Evolutionary conservation across 2,888 invertebrate genomes (phyloP).

Genomic region (Molanna angustata): DNA sequence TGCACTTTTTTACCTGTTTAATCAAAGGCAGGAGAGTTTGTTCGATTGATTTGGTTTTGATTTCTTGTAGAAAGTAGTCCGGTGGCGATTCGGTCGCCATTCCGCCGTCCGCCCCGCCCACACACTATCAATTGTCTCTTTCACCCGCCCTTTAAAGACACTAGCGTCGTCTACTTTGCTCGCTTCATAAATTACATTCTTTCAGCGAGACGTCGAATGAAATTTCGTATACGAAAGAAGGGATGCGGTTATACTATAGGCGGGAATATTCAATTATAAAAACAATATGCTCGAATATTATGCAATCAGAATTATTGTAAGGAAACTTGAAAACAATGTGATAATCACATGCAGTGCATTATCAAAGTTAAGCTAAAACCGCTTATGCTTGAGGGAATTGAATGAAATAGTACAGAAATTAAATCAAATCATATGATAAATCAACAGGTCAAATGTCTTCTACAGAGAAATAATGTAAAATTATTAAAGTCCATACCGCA

Average conservation of each 20-base stretch:
- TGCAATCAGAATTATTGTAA: too few species aligned
- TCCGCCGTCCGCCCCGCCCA: constrained; percentile 43
- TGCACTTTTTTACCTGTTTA: constrained; percentile 74
- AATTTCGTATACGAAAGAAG: background rate
- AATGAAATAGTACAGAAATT: too few species aligned
- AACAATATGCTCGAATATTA: too few species aligned
- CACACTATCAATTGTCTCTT: constrained; percentile 39
- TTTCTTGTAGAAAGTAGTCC: constrained; percentile 66
- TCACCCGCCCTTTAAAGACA: constrained; percentile 8
- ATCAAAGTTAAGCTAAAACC: too few species aligned
- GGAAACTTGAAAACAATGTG: too few species aligned
- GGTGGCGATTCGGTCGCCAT: constrained; percentile 62
- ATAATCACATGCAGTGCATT: too few species aligned
- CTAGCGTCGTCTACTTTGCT: constrained; percentile 14
- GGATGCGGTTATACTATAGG: background rate
- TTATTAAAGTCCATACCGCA: too few species aligned
- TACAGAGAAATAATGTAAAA: too few species aligned
- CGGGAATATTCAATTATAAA: background rate
- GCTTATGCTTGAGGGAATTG: too few species aligned
- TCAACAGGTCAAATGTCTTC: too few species aligned
- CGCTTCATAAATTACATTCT: constrained; percentile 20
- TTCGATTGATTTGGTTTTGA: constrained; percentile 92
- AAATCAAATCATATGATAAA: too few species aligned
- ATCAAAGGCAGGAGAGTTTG: constrained; percentile 90
- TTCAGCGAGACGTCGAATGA: background rate